These are phyloP conservation scores for Helicoverpa armigera DNA, from an alignment of 1,140 invertebrate species.

Conservation along the genomic window DNA sequence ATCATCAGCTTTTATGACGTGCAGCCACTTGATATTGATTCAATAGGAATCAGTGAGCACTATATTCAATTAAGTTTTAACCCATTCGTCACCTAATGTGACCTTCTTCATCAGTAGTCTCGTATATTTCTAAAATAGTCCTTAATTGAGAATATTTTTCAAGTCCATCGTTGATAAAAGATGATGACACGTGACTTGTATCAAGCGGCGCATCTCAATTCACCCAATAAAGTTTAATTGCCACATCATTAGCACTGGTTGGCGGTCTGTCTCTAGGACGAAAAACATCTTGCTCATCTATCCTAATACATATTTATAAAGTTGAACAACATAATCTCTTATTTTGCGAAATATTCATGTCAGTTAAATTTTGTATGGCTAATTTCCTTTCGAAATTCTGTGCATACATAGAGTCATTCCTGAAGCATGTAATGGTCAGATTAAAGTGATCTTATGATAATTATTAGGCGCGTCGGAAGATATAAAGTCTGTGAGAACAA, in stretches of 20 bases:
- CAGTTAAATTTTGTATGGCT: no score
- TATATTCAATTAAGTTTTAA: background rate
- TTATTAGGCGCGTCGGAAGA: no score
- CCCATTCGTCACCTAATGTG: background rate
- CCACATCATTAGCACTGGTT: slow-evolving; percentile 70
- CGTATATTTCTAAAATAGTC: background rate
- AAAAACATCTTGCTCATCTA: slow-evolving; percentile 32
- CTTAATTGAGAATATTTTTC: slow-evolving; percentile 18
- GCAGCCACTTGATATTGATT: background rate
- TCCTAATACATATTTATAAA: background rate
- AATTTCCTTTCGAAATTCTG: no score
- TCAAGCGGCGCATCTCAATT: slow-evolving; percentile 82
- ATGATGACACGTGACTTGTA: slow-evolving; percentile 52
- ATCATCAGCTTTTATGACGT: background rate
- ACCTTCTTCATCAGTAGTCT: slow-evolving; percentile 9
- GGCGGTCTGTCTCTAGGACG: slow-evolving; percentile 50
- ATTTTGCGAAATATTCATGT: no score
- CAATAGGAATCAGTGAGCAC: background rate
- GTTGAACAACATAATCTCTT: no score
- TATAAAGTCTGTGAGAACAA: no score
- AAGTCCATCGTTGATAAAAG: slow-evolving; percentile 24
- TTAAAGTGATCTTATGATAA: no score
- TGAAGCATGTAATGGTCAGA: no score
- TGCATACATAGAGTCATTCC: no score
- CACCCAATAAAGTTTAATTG: slow-evolving; percentile 79